Evolutionary conservation across 2,113 vertebrate species (phyloP), one percentile per base, ranked within the genome.

Genomic region (Coryphaenoides rupestris): DNA sequence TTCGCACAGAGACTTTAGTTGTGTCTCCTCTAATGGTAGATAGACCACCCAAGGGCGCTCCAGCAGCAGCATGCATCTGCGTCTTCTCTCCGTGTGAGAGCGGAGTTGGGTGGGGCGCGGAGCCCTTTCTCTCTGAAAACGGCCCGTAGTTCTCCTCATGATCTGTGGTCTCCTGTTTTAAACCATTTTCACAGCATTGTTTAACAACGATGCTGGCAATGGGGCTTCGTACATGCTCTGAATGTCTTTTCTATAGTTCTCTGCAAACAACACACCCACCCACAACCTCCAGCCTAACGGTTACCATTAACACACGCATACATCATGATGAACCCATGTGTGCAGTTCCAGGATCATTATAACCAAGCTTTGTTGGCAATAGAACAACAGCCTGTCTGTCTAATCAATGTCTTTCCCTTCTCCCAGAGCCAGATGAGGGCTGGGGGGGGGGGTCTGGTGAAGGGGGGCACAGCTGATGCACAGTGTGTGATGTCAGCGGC

Each of bases 381-480:
- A 40, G 33, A 40, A 40, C 33, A 26, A 26, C 62, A 49, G 56
- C 28, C 63, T 49, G 68, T 63, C 68, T 80, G 47, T 77, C 66
- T 81, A 75, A 82, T 83, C 78, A 74, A 73, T 80, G 59, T 70
- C 64, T 77, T 70, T 76, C 73, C 66, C 73, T 64, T 65, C 49
- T 47, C 22, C 60, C 26, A 23, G 40, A 83, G 86, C 77, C 75
- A 75, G 79, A 88, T 88, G 80, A 84, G 61, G 62, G n/a, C n/a
- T n/a, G n/a, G 72, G 40, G 10, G 53, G 78, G 73, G 75, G 73
- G 79, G 79, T 16, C 15, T 50, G 84, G 86, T n/a, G n/a, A n/a
- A n/a, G 79, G 78, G 73, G 77, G 76, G 65, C 65, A 74, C 86
- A 86, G 84, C 84, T 86, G 86, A 86, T 80, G 82, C 75, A 62